Evolutionary conservation across 1,140 invertebrate genomes (phyloP).

Genomic region (Trissolcus basalis): DNA sequence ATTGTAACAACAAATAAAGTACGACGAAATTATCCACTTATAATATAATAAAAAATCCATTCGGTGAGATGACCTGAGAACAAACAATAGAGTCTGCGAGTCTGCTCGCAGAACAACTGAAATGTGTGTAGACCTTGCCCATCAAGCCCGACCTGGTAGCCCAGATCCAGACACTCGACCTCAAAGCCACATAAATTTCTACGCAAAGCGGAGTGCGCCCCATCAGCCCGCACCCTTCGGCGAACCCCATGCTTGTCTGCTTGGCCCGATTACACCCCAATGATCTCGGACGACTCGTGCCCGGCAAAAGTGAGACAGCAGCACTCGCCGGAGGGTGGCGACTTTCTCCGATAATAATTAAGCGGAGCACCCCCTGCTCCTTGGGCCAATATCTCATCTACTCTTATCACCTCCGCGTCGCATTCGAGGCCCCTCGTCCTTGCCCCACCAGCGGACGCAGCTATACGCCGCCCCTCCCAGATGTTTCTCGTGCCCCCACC

Average conservation of each 20-base stretch:
- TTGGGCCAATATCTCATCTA: conserved; percentile 15
- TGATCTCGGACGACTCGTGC: conserved; percentile 2
- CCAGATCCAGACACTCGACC: conserved; percentile 32
- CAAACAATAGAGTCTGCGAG: neutral
- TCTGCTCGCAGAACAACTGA: neutral
- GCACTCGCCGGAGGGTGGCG: conserved; percentile 17
- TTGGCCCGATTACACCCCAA: conserved; percentile 20
- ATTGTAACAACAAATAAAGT: too few species aligned
- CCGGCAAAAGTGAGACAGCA: conserved; percentile 3
- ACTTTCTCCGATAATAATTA: conserved; percentile 43
- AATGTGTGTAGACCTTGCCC: conserved; percentile 14
- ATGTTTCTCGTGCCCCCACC: neutral
- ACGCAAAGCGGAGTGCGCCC: neutral
- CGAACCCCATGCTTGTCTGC: conserved; percentile 2
- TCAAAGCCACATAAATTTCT: conserved; percentile 30
- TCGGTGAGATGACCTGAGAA: neutral
- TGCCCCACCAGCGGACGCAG: conserved; percentile 46
- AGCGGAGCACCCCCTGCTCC: conserved; percentile 14
- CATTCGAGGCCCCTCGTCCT: conserved; percentile 59
- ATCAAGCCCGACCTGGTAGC: conserved; percentile 26
- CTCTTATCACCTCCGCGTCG: conserved; percentile 44
- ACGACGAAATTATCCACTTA: too few species aligned
- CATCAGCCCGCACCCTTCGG: neutral
- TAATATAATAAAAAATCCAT: neutral
- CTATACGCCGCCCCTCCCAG: conserved; percentile 20